Conservation (phyloP, 2,797 vertebrate species). For the Cyclura pinguis region DNA sequence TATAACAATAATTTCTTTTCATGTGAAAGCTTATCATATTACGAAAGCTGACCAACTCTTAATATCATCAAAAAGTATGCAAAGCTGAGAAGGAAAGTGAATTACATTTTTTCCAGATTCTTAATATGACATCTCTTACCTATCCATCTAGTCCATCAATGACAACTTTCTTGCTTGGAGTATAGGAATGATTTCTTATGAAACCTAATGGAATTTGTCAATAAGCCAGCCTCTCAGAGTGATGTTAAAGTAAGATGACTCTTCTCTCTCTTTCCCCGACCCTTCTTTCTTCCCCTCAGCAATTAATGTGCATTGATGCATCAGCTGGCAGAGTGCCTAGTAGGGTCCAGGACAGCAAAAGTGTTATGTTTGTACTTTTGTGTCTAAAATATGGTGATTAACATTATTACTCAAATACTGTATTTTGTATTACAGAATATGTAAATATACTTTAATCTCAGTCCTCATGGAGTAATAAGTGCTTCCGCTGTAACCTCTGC, state of each 20-base stretch:
- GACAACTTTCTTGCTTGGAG: constrained; percentile 70
- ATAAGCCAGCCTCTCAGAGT: constrained; percentile 57
- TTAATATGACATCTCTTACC: constrained; percentile 32
- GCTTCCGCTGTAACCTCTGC: constrained; percentile 75
- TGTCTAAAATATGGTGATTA: constrained; percentile 70
- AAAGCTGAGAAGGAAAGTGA: constrained; percentile 37
- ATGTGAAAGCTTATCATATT: constrained; percentile 44
- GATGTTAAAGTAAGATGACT: constrained; percentile 39
- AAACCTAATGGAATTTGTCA: constrained; percentile 68
- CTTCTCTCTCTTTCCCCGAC: constrained; percentile 6
- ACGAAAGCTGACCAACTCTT: constrained; percentile 21
- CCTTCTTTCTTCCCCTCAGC: constrained; percentile 14
- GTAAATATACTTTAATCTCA: constrained; percentile 77
- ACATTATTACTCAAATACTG: constrained; percentile 74
- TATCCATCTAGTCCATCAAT: constrained; percentile 62
- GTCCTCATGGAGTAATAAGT: constrained; percentile 75
- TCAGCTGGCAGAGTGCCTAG: constrained; percentile 18
- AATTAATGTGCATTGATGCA: background rate
- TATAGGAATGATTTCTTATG: constrained; percentile 59
- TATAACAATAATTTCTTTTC: background rate
- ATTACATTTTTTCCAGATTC: background rate
- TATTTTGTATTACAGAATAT: constrained; percentile 76
- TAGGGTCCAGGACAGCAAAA: constrained; percentile 53
- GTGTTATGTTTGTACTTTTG: constrained; percentile 65
- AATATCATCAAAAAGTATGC: constrained; percentile 39